Base-by-base conservation (phyloP, 2,797 vertebrate genomes). In the Petrocephalus sullivani region DNA sequence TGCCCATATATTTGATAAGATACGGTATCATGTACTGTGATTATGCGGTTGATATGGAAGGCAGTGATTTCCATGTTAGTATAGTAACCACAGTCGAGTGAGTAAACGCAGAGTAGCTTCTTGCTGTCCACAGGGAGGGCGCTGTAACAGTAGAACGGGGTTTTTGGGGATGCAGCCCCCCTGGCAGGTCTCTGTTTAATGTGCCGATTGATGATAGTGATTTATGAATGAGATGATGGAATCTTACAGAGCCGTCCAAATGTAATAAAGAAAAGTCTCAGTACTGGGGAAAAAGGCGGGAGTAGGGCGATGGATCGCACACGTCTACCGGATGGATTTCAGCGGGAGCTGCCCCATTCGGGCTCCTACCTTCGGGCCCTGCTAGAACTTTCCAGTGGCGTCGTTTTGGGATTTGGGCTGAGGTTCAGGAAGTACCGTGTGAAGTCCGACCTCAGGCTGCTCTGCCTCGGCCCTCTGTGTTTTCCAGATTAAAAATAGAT, bases 401-500 rank as follows among this genome's bases (percentile, higher is more conserved):
- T 37, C 71, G 19, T 78, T 49, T 78, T 78, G 71, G 71, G n/a
- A 78, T 78, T 78, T 78, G 71, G 71, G 37, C 71, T 49, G 37
- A 78, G 71, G 71, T 78, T 46, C 71, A 78, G 71, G 10, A 41
- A 78, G 71, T 71, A 37, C 37, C 28, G 64, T 37, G 64, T 71
- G 28, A 37, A 71, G 78, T 82, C 46, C n/a, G 78, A 46, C 78
- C 78, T 51, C 78, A 16, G 37, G n/a, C 46, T 21, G 16, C 33
- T 8, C n/a, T 0, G 41, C 46, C 41, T 21, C 46, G 6, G 46
- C 46, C 49, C 41, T n/a, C 81, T 28, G 46, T 54, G 51, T 83
- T 83, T 51, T 51, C 41, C 41, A 51, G 81, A 83, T 53, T 83
- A 83, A 83, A 83, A 53, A 83, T 83, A 83, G 81, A 51, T 23